Evolutionary conservation across 2,113 vertebrate genomes (phyloP).

Genomic region (human (Homo sapiens)): DNA sequence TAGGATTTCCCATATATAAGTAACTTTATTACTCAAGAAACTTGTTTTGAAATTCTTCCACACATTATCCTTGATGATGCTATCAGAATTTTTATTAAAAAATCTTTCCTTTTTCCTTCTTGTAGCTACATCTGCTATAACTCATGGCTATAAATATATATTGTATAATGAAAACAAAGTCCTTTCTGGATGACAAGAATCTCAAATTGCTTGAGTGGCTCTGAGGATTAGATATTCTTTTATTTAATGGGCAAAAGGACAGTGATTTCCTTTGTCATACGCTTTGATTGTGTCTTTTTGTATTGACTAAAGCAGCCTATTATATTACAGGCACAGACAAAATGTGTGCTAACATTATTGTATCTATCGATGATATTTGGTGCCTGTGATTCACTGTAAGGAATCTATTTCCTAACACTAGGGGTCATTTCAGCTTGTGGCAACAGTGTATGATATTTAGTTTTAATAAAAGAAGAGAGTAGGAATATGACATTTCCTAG

Average conservation of each 20-base stretch:
- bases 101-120: neutral
- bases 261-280: neutral
- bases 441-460: neutral
- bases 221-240: neutral
- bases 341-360: neutral
- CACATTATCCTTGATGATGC: neutral
- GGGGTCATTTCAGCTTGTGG: constrained; percentile 53
- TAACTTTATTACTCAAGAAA: neutral
- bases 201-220: neutral
- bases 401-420: constrained; percentile 7
- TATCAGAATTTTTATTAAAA: constrained; percentile 3
- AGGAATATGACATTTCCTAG: constrained; percentile 58
- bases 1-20: constrained; percentile 4
- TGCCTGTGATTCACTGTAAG: neutral
- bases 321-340: neutral
- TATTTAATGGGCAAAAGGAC: neutral
- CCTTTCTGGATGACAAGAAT: neutral
- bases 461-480: constrained; percentile 44
- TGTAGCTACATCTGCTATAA: neutral
- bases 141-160: neutral
- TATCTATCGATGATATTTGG: neutral
- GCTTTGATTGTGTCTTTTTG: neutral
- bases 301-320: neutral
- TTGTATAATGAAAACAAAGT: neutral
- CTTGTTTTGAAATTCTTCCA: neutral